Evolutionary conservation across 2,797 vertebrate genomes (phyloP).

Genomic region (Perodicticus potto): DNA sequence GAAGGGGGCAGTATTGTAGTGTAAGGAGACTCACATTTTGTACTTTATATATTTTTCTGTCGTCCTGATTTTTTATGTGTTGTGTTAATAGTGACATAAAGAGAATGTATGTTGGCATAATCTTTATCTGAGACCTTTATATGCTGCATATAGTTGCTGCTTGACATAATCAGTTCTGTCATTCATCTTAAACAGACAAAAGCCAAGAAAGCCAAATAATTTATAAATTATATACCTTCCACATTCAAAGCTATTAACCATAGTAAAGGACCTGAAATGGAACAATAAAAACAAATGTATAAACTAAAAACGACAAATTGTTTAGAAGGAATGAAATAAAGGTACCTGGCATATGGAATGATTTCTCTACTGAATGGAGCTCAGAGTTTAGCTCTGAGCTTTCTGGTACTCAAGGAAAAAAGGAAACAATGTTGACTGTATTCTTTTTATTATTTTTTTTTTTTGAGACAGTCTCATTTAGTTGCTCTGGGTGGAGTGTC

Average conservation of each 20-base stretch:
- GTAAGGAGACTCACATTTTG: constrained; percentile 19
- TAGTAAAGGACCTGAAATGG: constrained; percentile 63
- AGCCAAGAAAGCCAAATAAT: constrained; percentile 63
- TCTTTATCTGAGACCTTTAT: constrained; percentile 35
- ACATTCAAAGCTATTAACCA: constrained; percentile 44
- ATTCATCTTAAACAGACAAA: constrained; percentile 69
- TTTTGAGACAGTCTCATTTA: no score
- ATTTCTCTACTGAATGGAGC: neutral
- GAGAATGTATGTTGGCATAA: neutral
- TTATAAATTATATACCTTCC: constrained; percentile 65
- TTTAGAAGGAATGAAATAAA: constrained; percentile 11
- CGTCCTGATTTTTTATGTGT: neutral
- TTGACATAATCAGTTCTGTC: constrained; percentile 48
- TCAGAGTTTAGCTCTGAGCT: constrained; percentile 34
- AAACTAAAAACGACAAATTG: constrained; percentile 48
- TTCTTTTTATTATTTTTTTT: neutral
- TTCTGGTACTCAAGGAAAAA: constrained; percentile 45
- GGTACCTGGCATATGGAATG: neutral
- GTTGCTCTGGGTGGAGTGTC: no score
- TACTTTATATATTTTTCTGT: constrained; percentile 33
- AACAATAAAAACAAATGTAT: constrained; percentile 64
- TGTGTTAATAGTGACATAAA: constrained; percentile 60
- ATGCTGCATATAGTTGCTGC: constrained; percentile 57
- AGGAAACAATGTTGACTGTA: neutral
- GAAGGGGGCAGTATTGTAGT: neutral